These are phyloP conservation scores for Melipona beecheii DNA, from an alignment of 2,888 invertebrate genomes.

Conservation along the genomic window DNA sequence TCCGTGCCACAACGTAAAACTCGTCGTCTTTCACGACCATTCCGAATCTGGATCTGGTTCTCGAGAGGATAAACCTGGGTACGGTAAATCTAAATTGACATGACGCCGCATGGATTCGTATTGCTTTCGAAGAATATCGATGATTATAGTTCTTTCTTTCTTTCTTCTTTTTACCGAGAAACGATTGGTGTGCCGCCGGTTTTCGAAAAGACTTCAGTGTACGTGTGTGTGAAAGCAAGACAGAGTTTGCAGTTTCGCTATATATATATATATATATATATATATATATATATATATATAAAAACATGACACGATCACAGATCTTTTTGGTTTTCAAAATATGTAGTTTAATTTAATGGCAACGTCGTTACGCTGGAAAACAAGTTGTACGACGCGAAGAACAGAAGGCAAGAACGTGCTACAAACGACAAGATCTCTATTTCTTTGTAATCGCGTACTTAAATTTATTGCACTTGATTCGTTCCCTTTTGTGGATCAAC, in stretches of 20 bases:
- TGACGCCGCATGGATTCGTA: constrained; percentile 8
- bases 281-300: too few species aligned
- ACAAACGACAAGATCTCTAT: constrained; percentile 7
- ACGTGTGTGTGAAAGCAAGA: too few species aligned
- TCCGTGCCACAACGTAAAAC: constrained; percentile 14
- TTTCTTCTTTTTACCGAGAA: not conserved
- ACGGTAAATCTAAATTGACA: constrained; percentile 6
- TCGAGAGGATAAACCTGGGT: constrained; percentile 9
- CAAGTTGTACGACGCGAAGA: not conserved
- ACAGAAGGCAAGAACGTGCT: not conserved
- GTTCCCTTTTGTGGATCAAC: constrained; percentile 1
- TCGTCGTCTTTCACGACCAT: constrained; percentile 5
- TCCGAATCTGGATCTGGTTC: constrained; percentile 5
- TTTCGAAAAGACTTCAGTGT: not conserved
- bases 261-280: not conserved
- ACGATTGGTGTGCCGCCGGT: constrained; percentile 48
- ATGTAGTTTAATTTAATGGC: constrained; percentile 1
- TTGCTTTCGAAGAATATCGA: constrained; percentile 11
- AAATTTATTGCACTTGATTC: constrained; percentile 22
- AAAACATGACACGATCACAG: constrained; percentile 17
- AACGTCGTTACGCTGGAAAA: not conserved
- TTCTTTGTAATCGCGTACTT: constrained; percentile 5
- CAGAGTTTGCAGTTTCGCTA: not conserved
- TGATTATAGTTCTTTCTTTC: not conserved
- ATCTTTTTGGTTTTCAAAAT: not conserved